A percentile compares a stretch with the other conserved stretches of the same genome.
Evolutionary conservation across 2,888 invertebrate genomes (phyloP).

Genomic region (Melipona beecheii): DNA sequence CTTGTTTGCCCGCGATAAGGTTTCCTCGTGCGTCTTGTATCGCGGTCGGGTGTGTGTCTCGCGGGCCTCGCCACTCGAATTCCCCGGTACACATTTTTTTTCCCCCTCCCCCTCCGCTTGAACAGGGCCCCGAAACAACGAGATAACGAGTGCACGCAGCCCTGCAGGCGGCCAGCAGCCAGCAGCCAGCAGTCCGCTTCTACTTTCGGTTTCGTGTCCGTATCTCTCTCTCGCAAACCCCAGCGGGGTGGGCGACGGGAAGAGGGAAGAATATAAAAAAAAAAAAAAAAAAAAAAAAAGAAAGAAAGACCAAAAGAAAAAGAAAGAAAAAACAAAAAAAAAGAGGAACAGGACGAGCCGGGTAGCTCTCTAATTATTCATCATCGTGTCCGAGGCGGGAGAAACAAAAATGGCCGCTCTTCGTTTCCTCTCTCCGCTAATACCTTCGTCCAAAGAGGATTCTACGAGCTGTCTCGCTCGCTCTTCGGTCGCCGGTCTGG

Average conservation of each 20-base stretch:
- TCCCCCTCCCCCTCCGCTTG: not conserved
- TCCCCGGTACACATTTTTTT: constrained; percentile 43
- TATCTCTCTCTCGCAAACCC: constrained; percentile 64
- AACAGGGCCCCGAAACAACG: constrained; percentile 56
- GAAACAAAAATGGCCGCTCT: constrained; percentile 49
- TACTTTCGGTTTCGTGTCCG: constrained; percentile 32
- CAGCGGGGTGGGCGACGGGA: constrained; percentile 6
- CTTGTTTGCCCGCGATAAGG: constrained; percentile 61
- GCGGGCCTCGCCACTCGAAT: constrained; percentile 44
- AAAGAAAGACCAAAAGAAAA: not conserved
- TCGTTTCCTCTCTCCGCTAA: constrained; percentile 62
- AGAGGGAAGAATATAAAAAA: not conserved
- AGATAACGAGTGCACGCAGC: constrained; percentile 61
- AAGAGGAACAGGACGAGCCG: not conserved
- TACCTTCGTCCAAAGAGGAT: constrained; percentile 70
- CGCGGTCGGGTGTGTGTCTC: constrained; percentile 20
- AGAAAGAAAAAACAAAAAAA: not conserved
- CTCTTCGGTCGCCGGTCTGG: constrained; percentile 9
- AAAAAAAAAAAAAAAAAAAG: not conserved
- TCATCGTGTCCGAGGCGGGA: constrained; percentile 61
- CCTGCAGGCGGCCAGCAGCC: constrained; percentile 38
- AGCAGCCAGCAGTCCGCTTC: constrained; percentile 10
- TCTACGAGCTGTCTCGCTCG: constrained; percentile 40
- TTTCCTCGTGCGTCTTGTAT: constrained; percentile 40
- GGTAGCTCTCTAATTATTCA: constrained; percentile 68